Evolutionary conservation across 2,888 invertebrate genomes (phyloP), one percentile per base, ranked within the genome.

Genomic region (Dynastes hyllus): DNA sequence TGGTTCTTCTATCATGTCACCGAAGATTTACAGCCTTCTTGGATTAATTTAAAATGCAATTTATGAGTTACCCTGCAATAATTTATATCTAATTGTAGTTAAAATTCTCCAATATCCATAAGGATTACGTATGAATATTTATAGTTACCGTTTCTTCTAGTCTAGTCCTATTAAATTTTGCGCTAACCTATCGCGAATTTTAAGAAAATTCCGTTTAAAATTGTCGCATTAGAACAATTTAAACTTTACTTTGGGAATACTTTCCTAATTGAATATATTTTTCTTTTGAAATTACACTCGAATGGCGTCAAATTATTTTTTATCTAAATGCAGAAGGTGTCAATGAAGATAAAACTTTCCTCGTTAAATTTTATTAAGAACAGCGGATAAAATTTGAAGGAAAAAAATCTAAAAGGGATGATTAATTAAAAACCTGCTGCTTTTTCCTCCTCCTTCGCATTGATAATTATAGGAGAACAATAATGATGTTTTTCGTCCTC

Each of bases 291-390:
- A 61, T 29, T 61, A 61, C 27, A 29, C 0, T 6, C 29, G 61
- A 27, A 61, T 61, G 29, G 4, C 16, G 45, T n/a, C 40, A 9
- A 40, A 67, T 40, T 45, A 50, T 69, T 50, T 69, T 69, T 51
- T 70, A 51, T 51, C 32, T 70, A 16, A 16, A 16, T 40, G 16
- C 70, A 11, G 27, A 71, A 71, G 71, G 51, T 71, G 71, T 71
- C 71, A 32, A 53, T 53, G 71, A 55, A 32, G 55, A 55, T 53
- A 71, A 71, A 71, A 71, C 32, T 71, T 71, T 55, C 9, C 71
- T 71, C 71, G 71, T 71, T 71, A 71, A 71, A 71, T 71, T 55
- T 71, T 71, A 71, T 71, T 71, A 71, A 32, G 53, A 55, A 71
- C 53, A 32, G 22, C 5, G 71, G 55, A 55, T 53, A 32, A 55